Conservation (phyloP, 2,888 invertebrate genomes). For the Lycia hirtaria region DNA sequence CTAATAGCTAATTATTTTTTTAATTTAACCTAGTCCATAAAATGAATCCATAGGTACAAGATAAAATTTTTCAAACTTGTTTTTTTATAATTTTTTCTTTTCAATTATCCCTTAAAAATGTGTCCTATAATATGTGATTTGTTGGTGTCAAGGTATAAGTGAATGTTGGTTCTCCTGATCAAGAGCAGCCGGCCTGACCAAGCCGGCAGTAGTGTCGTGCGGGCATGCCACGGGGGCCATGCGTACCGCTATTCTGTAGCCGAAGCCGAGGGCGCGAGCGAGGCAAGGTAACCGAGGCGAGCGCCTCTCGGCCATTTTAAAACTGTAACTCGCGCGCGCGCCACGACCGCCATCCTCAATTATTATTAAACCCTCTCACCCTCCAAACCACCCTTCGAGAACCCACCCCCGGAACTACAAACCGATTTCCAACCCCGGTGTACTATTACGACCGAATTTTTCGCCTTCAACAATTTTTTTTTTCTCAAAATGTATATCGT, state of each 20-base stretch:
- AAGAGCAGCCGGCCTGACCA: background rate
- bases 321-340: conserved; percentile 62
- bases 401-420: conserved; percentile 9
- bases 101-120: no score
- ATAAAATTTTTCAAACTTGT: no score
- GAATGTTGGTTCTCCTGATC: background rate
- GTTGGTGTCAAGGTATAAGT: no score
- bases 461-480: background rate
- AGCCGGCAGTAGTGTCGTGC: background rate
- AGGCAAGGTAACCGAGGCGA: conserved; percentile 48
- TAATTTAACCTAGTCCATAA: no score
- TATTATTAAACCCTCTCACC: conserved; percentile 41
- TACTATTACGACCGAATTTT: background rate
- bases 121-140: no score
- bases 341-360: conserved; percentile 46
- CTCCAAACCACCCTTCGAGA: conserved; percentile 27
- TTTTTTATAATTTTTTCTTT: no score
- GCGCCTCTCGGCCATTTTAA: conserved; percentile 61
- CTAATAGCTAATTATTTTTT: no score
- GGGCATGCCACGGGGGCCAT: conserved; percentile 6
- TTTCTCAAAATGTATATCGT: conserved; percentile 16
- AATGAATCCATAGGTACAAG: no score
- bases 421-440: background rate
- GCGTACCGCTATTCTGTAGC: conserved; percentile 25
- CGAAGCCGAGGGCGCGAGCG: conserved; percentile 22